These are phyloP conservation scores for Tenebrosternarchus preto DNA, from an alignment of 2,113 vertebrate genomes.

Conservation along the genomic window DNA sequence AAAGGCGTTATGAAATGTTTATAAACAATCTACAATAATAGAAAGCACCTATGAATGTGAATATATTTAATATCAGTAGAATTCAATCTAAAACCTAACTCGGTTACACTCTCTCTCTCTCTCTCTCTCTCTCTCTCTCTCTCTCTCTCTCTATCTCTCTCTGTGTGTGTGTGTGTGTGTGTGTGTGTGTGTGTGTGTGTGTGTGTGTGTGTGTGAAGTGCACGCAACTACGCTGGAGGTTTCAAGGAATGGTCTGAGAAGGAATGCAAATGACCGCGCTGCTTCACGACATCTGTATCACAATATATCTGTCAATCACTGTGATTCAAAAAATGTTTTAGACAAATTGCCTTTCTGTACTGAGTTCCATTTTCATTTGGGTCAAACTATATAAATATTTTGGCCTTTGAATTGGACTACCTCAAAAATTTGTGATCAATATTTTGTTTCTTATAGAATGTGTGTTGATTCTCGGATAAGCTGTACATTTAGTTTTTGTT, in stretches of 20 bases:
- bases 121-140: not conserved
- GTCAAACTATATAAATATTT: not conserved
- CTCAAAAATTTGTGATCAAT: slow-evolving; percentile 2
- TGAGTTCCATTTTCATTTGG: not conserved
- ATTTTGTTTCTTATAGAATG: not conserved
- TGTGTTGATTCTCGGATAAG: not conserved
- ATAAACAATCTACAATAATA: not conserved
- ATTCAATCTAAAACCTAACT: not conserved
- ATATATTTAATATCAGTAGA: too few species aligned
- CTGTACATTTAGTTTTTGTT: not conserved
- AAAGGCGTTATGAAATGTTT: not conserved
- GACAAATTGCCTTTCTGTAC: not conserved
- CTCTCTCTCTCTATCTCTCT: not conserved
- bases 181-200: slow-evolving; percentile 10
- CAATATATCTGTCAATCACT: not conserved
- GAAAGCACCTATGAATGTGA: not conserved
- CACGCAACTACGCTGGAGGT: slow-evolving; percentile 75
- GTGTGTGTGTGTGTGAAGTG: slow-evolving; percentile 65
- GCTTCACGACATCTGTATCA: not conserved
- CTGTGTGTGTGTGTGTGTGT: not conserved
- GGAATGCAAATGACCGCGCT: slow-evolving; percentile 59
- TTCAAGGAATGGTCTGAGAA: slow-evolving; percentile 78
- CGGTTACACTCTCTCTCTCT: not conserved
- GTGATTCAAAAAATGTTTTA: not conserved
- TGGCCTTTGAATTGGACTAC: not conserved